Evolutionary conservation across 2,888 invertebrate species (phyloP).

Genomic region (Bruchidius siliquastri): DNA sequence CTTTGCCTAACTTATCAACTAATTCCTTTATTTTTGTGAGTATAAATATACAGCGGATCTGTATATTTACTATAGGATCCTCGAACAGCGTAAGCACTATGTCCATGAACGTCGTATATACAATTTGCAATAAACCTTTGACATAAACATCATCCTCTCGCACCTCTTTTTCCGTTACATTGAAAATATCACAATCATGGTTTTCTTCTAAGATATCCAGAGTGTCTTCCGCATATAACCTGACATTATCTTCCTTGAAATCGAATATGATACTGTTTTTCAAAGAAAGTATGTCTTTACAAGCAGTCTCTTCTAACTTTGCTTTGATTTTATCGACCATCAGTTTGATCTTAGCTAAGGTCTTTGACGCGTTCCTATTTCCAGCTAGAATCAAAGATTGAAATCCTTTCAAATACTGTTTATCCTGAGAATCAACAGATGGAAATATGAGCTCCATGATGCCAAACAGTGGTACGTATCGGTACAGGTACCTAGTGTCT

Average conservation of each 20-base stretch:
- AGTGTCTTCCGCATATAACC: constrained; percentile 38
- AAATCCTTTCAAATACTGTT: constrained; percentile 26
- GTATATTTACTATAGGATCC: constrained; percentile 38
- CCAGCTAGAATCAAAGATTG: constrained; percentile 11
- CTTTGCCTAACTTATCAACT: constrained; percentile 23
- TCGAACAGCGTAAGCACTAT: constrained; percentile 29
- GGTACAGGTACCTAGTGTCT: constrained; percentile 37
- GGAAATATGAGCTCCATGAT: constrained; percentile 41
- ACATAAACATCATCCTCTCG: constrained; percentile 29
- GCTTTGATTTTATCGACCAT: constrained; percentile 23
- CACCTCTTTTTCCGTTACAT: constrained; percentile 14
- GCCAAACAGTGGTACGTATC: constrained; percentile 38
- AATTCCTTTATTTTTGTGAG: constrained; percentile 32
- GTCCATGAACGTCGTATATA: constrained; percentile 31
- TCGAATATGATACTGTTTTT: constrained; percentile 25
- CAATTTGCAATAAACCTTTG: constrained; percentile 34
- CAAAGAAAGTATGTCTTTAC: constrained; percentile 17
- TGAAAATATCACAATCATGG: constrained; percentile 20
- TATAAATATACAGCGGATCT: constrained; percentile 31
- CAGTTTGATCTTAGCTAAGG: constrained; percentile 15
- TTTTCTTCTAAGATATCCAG: constrained; percentile 31
- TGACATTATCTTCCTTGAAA: constrained; percentile 28
- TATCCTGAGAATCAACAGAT: constrained; percentile 23
- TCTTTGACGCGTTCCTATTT: constrained; percentile 14
- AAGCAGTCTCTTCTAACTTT: constrained; percentile 27